Evolutionary conservation across 2,888 invertebrate genomes (phyloP), one percentile per base, ranked within the genome.

Genomic region (Minunthozetes semirufus): DNA sequence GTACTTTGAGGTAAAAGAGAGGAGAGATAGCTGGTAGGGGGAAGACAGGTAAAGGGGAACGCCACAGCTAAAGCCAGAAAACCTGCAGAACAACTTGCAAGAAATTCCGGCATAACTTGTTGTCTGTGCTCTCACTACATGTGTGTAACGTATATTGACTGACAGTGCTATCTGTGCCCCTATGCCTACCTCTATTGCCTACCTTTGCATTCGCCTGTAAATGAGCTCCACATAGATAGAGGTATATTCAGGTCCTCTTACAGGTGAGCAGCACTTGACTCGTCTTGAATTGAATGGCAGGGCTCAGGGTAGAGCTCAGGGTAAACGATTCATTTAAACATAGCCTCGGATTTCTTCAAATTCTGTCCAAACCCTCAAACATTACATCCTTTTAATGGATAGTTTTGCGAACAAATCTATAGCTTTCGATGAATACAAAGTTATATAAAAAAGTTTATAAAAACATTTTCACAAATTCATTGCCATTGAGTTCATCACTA

Each of bases 41-140:
- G 17, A 4, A 17, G 6, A 48, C 11, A 48, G 11, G 46, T 17
- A 48, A n/a, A 25, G 25, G 25, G 61, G 25, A 17, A 61, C 25
- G 61, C 8, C 33, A 33, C 33, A 5, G n/a, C 33, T 33, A 61
- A 3, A 25, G 61, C 19, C 61, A 29, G 61, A 61, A 61, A 61
- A 61, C 61, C 61, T 61, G 61, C 25, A 27, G 27, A 61, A 61
- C 61, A 61, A 61, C 61, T 61, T 61, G 25, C 6, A 61, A 61
- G 61, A 61, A 61, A 61, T 61, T 61, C 61, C 61, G 61, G 61
- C n/a, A 53, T n/a, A 53, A 53, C 53, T 53, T 53, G 53, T 53
- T 53, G 53, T 53, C 53, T 53, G 53, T 53, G 33, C 33, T 33
- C 33, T 33, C 33, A 33, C 33, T 33, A 33, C 33, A 48, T 48